A percentile compares a stretch with the other conserved stretches of the same genome.
Conservation (phyloP, 2,113 vertebrate genomes). For the Ptilonorhynchus violaceus region DNA sequence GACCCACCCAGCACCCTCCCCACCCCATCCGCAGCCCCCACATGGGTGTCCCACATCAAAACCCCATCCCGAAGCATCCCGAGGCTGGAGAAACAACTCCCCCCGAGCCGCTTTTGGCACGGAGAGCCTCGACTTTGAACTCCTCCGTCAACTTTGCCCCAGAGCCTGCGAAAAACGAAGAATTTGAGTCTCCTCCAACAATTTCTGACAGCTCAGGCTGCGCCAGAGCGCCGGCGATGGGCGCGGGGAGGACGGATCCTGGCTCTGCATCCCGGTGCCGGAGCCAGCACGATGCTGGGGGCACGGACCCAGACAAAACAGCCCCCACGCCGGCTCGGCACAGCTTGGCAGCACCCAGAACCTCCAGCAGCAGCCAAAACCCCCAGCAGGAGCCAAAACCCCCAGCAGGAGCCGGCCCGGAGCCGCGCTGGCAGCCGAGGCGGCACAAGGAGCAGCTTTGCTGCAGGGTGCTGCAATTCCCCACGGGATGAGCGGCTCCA, state of each 20-base stretch:
- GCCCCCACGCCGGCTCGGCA: background rate
- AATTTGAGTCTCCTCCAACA: constrained; percentile 14
- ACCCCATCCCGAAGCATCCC: background rate
- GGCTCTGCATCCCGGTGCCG: background rate
- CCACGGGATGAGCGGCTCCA: background rate
- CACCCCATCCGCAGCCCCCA: background rate
- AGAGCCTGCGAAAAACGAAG: background rate
- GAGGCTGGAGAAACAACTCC: background rate
- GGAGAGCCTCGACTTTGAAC: background rate
- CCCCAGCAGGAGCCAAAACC: background rate
- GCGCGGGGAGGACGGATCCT: background rate
- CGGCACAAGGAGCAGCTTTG: background rate
- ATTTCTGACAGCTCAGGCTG: background rate
- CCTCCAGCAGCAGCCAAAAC: background rate
- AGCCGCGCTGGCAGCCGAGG: background rate
- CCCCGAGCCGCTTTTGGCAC: background rate
- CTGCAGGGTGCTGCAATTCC: background rate
- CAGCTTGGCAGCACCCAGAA: background rate
- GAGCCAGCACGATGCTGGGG: background rate
- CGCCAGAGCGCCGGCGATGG: background rate
- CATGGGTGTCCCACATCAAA: background rate
- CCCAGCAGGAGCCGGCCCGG: background rate
- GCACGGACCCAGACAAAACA: constrained; percentile 10
- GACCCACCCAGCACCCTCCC: background rate
- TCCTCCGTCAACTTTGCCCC: constrained; percentile 38